Percentiles rank a stretch among this genome's conserved stretches.
These are phyloP conservation scores for Conopomorpha cramerella DNA, from an alignment of 1,140 invertebrate genomes.

Conservation along the genomic window DNA sequence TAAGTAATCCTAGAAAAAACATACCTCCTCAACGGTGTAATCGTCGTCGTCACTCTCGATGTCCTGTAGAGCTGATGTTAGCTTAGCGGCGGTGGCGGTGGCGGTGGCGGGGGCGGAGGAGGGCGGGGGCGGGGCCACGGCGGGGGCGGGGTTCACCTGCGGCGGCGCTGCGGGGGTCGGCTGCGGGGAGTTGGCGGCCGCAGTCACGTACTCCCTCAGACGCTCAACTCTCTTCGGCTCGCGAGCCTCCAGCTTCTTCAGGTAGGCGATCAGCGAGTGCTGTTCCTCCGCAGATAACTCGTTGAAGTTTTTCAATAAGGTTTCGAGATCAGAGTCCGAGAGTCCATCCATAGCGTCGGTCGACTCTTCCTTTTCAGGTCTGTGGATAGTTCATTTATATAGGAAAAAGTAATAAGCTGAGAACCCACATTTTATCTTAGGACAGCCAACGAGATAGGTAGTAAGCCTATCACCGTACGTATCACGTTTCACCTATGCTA, in stretches of 20 bases:
- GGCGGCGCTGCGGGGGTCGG: slow-evolving; percentile 3
- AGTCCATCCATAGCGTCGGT: slow-evolving; percentile 69
- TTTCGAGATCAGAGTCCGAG: slow-evolving; percentile 75
- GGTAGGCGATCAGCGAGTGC: slow-evolving; percentile 74
- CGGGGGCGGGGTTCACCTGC: background rate
- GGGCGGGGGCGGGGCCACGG: background rate
- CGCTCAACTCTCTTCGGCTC: slow-evolving; percentile 74
- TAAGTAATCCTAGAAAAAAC: no score
- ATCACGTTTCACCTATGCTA: no score
- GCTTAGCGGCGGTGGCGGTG: background rate
- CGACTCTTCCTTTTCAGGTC: slow-evolving; percentile 21
- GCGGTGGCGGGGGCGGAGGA: background rate
- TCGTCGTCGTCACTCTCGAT: slow-evolving; percentile 44
- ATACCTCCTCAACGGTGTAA: slow-evolving; percentile 42
- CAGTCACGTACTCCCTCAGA: slow-evolving; percentile 53
- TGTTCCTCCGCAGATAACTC: slow-evolving; percentile 77
- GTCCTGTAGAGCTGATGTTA: slow-evolving; percentile 7
- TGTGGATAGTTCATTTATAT: slow-evolving; percentile 10
- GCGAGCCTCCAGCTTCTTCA: slow-evolving; percentile 75
- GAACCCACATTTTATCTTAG: no score
- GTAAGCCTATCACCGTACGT: no score
- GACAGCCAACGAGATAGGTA: no score
- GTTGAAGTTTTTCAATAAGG: slow-evolving; percentile 75
- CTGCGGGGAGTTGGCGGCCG: slow-evolving; percentile 12
- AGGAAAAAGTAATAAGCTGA: slow-evolving; percentile 4